These are phyloP conservation scores for Isurus oxyrinchus DNA, from an alignment of 2,113 vertebrate species.

Conservation along the genomic window DNA sequence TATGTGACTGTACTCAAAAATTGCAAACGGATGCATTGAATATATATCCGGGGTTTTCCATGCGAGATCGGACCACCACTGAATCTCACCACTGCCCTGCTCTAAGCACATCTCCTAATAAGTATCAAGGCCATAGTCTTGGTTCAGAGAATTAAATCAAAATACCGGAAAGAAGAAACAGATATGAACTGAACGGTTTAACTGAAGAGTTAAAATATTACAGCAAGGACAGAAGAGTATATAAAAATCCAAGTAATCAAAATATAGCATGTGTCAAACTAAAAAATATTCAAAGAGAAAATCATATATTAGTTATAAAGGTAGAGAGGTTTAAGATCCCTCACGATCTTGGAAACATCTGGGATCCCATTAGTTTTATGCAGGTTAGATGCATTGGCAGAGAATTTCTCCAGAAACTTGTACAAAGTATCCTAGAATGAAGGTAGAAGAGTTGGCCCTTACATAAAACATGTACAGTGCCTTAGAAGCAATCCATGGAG, in stretches of 20 bases:
- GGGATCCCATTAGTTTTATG: neutral
- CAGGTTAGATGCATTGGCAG: neutral
- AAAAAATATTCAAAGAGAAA: too few species aligned
- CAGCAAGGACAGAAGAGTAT: neutral
- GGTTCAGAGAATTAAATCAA: neutral
- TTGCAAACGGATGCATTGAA: too few species aligned
- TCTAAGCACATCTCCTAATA: neutral
- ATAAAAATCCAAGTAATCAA: neutral
- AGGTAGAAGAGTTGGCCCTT: neutral
- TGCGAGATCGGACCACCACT: too few species aligned
- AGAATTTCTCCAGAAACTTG: neutral
- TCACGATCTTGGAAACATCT: neutral
- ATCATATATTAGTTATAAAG: neutral
- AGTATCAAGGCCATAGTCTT: neutral
- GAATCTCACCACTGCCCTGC: too few species aligned
- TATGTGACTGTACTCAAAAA: too few species aligned
- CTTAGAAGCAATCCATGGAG: neutral
- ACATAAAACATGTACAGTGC: neutral
- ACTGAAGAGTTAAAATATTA: neutral
- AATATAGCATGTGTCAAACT: neutral
- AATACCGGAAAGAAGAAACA: neutral
- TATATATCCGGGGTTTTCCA: too few species aligned
- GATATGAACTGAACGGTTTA: neutral
- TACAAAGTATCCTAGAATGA: neutral
- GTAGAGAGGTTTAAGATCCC: neutral